A percentile compares a stretch with the other conserved stretches of the same genome.
Evolutionary conservation across 1,140 invertebrate genomes (phyloP).

Genomic region (Ridgeia piscesae): DNA sequence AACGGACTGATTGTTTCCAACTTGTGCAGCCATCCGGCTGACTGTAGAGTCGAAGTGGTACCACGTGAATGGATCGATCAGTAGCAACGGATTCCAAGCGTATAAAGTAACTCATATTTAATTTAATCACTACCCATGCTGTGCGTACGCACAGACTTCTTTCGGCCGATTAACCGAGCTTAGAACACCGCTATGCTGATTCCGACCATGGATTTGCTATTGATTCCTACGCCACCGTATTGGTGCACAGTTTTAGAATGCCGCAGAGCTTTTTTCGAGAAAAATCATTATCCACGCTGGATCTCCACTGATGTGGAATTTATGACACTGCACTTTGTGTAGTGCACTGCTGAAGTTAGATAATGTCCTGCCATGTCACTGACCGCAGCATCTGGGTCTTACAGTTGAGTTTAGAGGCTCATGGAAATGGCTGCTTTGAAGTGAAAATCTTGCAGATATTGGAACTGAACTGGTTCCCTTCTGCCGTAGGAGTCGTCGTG

Average conservation of each 20-base stretch:
- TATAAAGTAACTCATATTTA: slow-evolving; percentile 7
- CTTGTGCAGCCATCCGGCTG: background rate
- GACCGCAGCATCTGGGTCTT: background rate
- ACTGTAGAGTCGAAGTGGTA: background rate
- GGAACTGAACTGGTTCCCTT: background rate
- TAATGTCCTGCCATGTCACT: background rate
- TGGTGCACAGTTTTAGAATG: background rate
- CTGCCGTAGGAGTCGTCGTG: background rate
- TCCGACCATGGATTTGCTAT: background rate
- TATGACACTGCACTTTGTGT: background rate
- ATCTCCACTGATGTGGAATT: background rate
- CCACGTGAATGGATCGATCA: background rate
- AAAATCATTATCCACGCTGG: background rate
- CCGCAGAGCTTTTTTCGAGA: background rate
- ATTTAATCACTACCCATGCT: slow-evolving; percentile 1
- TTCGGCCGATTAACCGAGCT: background rate
- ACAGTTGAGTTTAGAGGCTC: background rate
- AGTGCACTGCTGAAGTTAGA: background rate
- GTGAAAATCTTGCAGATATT: background rate
- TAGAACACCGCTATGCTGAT: background rate
- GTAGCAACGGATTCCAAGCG: background rate
- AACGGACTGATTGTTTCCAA: background rate
- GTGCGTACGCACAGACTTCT: background rate
- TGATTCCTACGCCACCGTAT: background rate
- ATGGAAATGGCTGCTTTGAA: background rate